Conservation (phyloP, 2,113 vertebrate genomes). For the Carlito syrichta region DNA sequence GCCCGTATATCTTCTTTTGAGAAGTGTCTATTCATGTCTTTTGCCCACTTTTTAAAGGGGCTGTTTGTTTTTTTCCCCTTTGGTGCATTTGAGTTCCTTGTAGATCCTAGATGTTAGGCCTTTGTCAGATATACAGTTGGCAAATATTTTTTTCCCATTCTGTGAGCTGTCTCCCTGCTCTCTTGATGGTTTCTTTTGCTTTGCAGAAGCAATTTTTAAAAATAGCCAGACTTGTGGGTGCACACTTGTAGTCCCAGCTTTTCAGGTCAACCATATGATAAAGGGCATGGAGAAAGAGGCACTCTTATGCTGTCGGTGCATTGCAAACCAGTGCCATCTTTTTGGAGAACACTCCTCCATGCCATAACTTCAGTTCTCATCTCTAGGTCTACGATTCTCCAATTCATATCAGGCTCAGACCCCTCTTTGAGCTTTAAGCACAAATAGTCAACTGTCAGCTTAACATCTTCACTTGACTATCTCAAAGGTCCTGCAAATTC, state of each 20-base stretch:
- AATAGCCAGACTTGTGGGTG: too few species aligned
- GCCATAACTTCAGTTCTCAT: neutral
- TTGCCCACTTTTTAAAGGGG: too few species aligned
- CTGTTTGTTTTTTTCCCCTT: too few species aligned
- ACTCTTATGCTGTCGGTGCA: rapidly evolving
- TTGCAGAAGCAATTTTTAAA: too few species aligned
- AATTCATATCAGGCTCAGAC: neutral
- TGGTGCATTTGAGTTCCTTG: too few species aligned
- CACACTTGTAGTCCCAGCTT: neutral
- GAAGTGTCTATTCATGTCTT: too few species aligned
- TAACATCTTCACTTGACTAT: neutral
- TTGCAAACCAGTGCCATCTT: neutral
- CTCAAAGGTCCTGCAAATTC: neutral
- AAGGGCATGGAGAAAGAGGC: neutral
- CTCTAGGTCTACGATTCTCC: neutral
- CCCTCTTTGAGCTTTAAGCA: neutral
- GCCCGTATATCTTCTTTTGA: too few species aligned
- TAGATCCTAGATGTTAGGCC: too few species aligned
- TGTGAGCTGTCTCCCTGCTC: too few species aligned
- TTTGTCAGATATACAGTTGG: too few species aligned
- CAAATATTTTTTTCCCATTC: too few species aligned
- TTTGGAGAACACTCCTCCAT: neutral
- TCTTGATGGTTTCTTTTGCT: too few species aligned
- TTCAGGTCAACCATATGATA: neutral
- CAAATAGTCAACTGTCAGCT: neutral